A percentile compares a stretch with the other conserved stretches of the same genome.
Conservation (phyloP, 2,888 invertebrate species). For the Drosophila stalkeri region DNA sequence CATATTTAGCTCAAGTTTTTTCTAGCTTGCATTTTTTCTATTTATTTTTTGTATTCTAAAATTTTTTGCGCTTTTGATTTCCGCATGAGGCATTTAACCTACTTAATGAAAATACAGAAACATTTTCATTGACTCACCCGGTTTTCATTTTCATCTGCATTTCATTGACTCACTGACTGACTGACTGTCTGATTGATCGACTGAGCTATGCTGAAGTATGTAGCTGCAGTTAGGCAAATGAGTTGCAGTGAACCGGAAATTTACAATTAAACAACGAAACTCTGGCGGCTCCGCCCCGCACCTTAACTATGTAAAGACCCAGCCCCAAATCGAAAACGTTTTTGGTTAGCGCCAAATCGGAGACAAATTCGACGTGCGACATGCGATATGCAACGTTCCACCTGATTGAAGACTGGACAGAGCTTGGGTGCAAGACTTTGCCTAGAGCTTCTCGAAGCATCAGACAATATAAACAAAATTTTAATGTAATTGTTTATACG, state of each 20-base stretch:
- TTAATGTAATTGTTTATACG: slow-evolving; percentile 66
- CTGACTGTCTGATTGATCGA: slow-evolving; percentile 41
- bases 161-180: slow-evolving; percentile 47
- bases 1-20: slow-evolving; percentile 12
- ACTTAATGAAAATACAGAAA: slow-evolving; percentile 25
- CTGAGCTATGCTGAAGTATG: slow-evolving; percentile 47
- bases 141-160: slow-evolving; percentile 71
- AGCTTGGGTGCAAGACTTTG: slow-evolving; percentile 54
- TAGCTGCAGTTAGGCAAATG: slow-evolving; percentile 58
- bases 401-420: slow-evolving; percentile 65
- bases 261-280: slow-evolving; percentile 70
- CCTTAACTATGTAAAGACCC: slow-evolving; percentile 44
- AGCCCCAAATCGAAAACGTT: slow-evolving; percentile 33
- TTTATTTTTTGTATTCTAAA: slow-evolving; percentile 1
- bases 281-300: not conserved
- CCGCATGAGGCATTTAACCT: slow-evolving; percentile 52
- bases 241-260: slow-evolving; percentile 77
- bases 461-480: slow-evolving; percentile 2
- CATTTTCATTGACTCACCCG: slow-evolving; percentile 58
- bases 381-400: slow-evolving; percentile 55
- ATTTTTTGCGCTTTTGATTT: slow-evolving; percentile 29
- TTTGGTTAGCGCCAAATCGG: slow-evolving; percentile 67
- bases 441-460: slow-evolving; percentile 52
- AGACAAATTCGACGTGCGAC: slow-evolving; percentile 36
- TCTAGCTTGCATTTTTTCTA: slow-evolving; percentile 21